A percentile compares a stretch with the other conserved stretches of the same genome.
Conservation (phyloP, 2,797 vertebrate species). For the Acipenser oxyrinchus region DNA sequence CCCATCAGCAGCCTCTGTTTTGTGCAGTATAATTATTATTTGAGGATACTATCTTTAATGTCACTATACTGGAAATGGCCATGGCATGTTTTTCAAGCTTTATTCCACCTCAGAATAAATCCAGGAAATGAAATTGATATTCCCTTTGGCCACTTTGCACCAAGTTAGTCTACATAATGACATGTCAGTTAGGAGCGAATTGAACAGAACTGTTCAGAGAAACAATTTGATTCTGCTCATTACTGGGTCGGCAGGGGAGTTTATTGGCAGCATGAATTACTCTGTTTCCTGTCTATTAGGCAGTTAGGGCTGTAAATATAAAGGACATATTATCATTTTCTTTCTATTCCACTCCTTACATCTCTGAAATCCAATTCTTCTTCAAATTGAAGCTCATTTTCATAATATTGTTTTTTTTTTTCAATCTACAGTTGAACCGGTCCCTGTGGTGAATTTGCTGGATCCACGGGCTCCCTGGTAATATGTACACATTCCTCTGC, state of each 20-base stretch:
- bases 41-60: not conserved
- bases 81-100: not conserved
- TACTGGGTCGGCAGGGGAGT: slow-evolving; percentile 10
- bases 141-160: slow-evolving; percentile 6
- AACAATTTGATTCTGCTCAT: slow-evolving; percentile 14
- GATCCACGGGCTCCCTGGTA: too few species aligned
- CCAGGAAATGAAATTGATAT: slow-evolving; percentile 13
- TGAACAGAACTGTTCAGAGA: slow-evolving; percentile 6
- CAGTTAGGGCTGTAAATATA: slow-evolving; percentile 19
- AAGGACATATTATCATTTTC: slow-evolving; percentile 9
- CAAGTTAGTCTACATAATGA: slow-evolving; percentile 5
- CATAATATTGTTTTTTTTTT: slow-evolving; percentile 29
- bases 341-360: not conserved
- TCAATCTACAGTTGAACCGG: too few species aligned
- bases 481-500: too few species aligned
- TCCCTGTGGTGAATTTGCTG: too few species aligned
- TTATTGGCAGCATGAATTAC: slow-evolving; percentile 7
- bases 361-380: slow-evolving; percentile 38
- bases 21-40: too few species aligned
- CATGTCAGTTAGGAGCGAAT: slow-evolving; percentile 9
- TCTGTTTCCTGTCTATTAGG: slow-evolving; percentile 12
- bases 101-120: slow-evolving; percentile 12
- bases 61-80: not conserved
- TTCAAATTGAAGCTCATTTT: slow-evolving; percentile 38
- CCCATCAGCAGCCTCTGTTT: too few species aligned